Base-by-base conservation (phyloP, 2,797 vertebrate species). In the Fistularia tabacaria region DNA sequence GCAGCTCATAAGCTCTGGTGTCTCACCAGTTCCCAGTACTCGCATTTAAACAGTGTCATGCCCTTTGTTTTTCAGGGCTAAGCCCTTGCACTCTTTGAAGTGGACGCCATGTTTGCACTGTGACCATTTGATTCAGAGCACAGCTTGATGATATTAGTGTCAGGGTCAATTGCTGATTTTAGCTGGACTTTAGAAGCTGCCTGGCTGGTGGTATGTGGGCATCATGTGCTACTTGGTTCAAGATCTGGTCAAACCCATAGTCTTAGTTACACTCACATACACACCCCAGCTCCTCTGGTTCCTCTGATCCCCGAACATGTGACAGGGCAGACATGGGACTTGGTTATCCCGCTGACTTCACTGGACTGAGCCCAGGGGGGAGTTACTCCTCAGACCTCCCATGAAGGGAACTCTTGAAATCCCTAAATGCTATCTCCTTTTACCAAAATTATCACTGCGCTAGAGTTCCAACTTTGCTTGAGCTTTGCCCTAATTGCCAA, bases 261-360 rank as follows among this genome's bases (percentile, higher is more conserved):
- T 80, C 76, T 82, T 76, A 67, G 66, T 83, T 81, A 81, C 79
- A 72, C 63, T 54, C 64, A 50, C 62, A 58, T 61, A 74, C 74
- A 74, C 74, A 71, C 69, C 50, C 40, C 57, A 62, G 69, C 63
- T 73, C 59, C 77, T 73, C 54, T 53, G 6, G 62, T 46, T 65
- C 44, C 68, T 74, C 76, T 88, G 82, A 87, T 85, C 85, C 85
- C 67, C 6, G n/a, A 81, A 51, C 86, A 88, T 88, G 87, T 88
- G 88, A 90, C 76, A 43, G 9, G 44, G 56, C 72, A 84, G 73
- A 82, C 85, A 85, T 77, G 74, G 77, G 82, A 88, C 80, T 62
- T 45, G 55, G 67, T 81, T 71, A 81, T 71, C 62, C 76, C 50
- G 56, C 66, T 10, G 48, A 70, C 73, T 78, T 76, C 76, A 75